Percentiles rank a stretch among this genome's conserved stretches.
These are phyloP conservation scores for Trinectes maculatus DNA, from an alignment of 2,113 vertebrate species.

Conservation along the genomic window DNA sequence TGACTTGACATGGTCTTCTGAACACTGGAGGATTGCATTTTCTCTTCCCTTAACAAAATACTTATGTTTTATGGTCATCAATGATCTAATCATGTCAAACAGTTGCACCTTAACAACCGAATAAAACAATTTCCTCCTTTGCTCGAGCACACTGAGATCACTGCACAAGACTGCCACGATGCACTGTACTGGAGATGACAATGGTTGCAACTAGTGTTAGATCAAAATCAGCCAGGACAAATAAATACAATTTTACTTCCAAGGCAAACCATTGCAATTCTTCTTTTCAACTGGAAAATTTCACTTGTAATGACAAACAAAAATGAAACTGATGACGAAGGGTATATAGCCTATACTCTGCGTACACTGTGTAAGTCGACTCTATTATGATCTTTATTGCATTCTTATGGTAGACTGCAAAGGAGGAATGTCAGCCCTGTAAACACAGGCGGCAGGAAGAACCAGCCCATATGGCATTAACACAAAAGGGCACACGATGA, in stretches of 20 bases:
- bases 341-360: constrained; percentile 26
- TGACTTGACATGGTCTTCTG: constrained; percentile 21
- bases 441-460: constrained; percentile 59
- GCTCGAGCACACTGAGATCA: constrained; percentile 25
- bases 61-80: constrained; percentile 23
- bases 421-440: constrained; percentile 72
- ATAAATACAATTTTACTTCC: constrained; percentile 18
- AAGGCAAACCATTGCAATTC: constrained; percentile 1
- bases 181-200: constrained; percentile 26
- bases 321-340: constrained; percentile 30
- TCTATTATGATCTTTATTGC: constrained; percentile 70
- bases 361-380: constrained; percentile 26
- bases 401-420: constrained; percentile 67
- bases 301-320: background rate
- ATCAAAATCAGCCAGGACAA: constrained; percentile 26
- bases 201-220: constrained; percentile 49
- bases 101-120: constrained; percentile 12
- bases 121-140: constrained; percentile 29
- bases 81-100: constrained; percentile 49
- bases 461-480: constrained; percentile 36
- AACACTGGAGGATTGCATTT: constrained; percentile 1
- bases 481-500: constrained; percentile 27
- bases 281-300: background rate
- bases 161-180: constrained; percentile 46
- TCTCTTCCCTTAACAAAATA: constrained; percentile 11